phyloP scores from a whole-genome alignment of 2,113 vertebrate genomes.

The Tricholaema leucomelas region DNA sequence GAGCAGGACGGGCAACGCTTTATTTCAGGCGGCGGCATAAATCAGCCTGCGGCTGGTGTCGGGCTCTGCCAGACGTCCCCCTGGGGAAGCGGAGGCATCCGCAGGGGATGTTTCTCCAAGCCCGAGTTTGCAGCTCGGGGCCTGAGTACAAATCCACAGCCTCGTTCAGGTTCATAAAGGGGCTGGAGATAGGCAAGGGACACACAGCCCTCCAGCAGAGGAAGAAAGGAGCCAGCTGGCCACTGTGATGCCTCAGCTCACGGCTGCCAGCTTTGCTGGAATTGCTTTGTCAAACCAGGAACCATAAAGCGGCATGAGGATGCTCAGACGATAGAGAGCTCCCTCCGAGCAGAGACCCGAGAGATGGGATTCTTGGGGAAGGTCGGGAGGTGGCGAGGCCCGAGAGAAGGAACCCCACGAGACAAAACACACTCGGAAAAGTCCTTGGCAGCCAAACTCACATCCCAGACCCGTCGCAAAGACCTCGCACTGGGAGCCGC shows the following conservation, averaged over 20 bases:
- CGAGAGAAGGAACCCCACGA: not conserved
- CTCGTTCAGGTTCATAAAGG: not conserved
- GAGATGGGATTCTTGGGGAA: not conserved
- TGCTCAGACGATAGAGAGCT: not conserved
- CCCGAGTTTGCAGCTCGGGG: not conserved
- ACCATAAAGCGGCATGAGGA: not conserved
- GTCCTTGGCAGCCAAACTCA: conserved; percentile 21
- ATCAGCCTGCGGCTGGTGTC: conserved; percentile 21
- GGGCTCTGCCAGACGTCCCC: conserved; percentile 39
- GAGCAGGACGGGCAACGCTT: conserved; percentile 41
- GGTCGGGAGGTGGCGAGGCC: not conserved
- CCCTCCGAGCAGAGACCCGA: not conserved
- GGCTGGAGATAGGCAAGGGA: not conserved
- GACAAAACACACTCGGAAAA: conserved; percentile 9
- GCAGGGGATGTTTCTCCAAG: conserved; percentile 37
- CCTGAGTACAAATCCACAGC: not conserved
- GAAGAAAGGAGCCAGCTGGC: conserved; percentile 35
- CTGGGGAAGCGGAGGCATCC: not conserved
- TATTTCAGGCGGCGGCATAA: conserved; percentile 6
- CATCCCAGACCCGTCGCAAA: conserved; percentile 14
- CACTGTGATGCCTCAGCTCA: not conserved
- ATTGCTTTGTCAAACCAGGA: not conserved
- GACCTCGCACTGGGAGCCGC: not conserved
- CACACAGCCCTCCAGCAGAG: not conserved
- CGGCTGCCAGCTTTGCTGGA: not conserved